Percentiles rank a stretch among this genome's conserved stretches.
These are phyloP conservation scores for Steinernema hermaphroditum DNA, from an alignment of 2,888 invertebrate genomes.

Conservation along the genomic window DNA sequence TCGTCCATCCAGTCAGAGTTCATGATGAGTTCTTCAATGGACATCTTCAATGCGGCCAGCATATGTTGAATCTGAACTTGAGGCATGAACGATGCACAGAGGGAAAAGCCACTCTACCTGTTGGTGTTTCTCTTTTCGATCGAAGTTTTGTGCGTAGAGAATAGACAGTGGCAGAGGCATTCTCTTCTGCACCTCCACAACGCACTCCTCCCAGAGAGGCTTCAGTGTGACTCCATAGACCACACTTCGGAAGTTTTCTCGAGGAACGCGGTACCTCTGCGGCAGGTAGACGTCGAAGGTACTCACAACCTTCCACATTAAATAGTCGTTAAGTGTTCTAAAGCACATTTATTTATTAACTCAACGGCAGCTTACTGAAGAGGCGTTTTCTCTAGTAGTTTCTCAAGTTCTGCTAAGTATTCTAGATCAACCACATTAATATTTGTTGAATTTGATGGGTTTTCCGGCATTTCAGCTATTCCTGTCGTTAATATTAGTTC, in stretches of 20 bases:
- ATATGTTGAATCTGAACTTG: constrained; percentile 48
- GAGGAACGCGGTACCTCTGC: constrained; percentile 37
- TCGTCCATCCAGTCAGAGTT: constrained; percentile 63
- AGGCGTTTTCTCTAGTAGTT: constrained; percentile 34
- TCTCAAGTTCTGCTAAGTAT: constrained; percentile 49
- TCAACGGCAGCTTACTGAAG: constrained; percentile 14
- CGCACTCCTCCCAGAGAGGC: constrained; percentile 54
- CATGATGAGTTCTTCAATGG: constrained; percentile 53
- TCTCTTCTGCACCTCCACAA: constrained; percentile 52
- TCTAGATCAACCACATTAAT: constrained; percentile 53
- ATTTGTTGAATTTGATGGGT: constrained; percentile 46
- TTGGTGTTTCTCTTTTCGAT: background rate
- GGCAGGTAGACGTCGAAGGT: constrained; percentile 54
- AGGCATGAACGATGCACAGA: no score
- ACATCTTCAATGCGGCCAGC: constrained; percentile 48
- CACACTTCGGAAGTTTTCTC: constrained; percentile 29
- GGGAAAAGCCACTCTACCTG: no score
- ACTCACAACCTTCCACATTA: constrained; percentile 58
- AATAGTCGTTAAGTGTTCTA: constrained; percentile 54
- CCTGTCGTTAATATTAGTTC: constrained; percentile 51
- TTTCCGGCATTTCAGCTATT: constrained; percentile 42
- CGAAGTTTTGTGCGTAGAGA: constrained; percentile 44
- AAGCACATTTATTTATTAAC: constrained; percentile 24
- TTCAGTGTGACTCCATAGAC: constrained; percentile 31
- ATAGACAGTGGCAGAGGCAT: constrained; percentile 54